Percentiles rank a stretch among this genome's conserved stretches.
Evolutionary conservation across 1,140 invertebrate species (phyloP).

Genomic region (Drosophila insularis): DNA sequence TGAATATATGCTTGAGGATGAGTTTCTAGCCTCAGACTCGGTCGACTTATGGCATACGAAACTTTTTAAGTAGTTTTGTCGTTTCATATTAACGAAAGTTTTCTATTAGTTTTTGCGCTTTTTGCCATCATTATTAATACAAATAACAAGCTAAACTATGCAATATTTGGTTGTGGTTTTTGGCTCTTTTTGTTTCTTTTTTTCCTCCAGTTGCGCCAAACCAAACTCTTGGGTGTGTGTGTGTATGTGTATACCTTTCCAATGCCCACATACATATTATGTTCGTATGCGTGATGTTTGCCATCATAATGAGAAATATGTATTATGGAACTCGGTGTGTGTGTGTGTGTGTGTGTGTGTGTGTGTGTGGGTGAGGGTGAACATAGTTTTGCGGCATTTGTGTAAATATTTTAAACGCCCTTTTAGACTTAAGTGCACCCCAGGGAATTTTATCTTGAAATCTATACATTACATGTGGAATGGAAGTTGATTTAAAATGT

Average conservation of each 20-base stretch:
- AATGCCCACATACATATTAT: slow-evolving; percentile 28
- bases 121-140: slow-evolving; percentile 70
- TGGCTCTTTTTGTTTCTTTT: slow-evolving; percentile 15
- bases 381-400: slow-evolving; percentile 66
- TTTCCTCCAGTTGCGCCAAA: slow-evolving; percentile 4
- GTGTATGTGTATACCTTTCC: slow-evolving; percentile 30
- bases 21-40: slow-evolving; percentile 29
- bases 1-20: slow-evolving; percentile 14
- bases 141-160: slow-evolving; percentile 68
- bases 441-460: slow-evolving; percentile 32
- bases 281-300: slow-evolving; percentile 45
- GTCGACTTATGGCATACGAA: slow-evolving; percentile 67
- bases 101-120: slow-evolving; percentile 77
- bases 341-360: slow-evolving; percentile 33
- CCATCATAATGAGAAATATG: slow-evolving; percentile 71
- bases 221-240: background rate
- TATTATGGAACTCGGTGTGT: background rate
- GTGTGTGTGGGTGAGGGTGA: slow-evolving; percentile 29
- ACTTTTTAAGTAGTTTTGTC: slow-evolving; percentile 79
- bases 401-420: slow-evolving; percentile 74
- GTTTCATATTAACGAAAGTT: slow-evolving; percentile 79
- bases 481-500: slow-evolving; percentile 61
- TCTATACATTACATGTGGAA: slow-evolving; percentile 22
- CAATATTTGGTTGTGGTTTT: slow-evolving; percentile 44
- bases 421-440: slow-evolving; percentile 62